These are phyloP conservation scores for Pristionchus entomophagus DNA, from an alignment of 2,888 invertebrate species.

Conservation along the genomic window DNA sequence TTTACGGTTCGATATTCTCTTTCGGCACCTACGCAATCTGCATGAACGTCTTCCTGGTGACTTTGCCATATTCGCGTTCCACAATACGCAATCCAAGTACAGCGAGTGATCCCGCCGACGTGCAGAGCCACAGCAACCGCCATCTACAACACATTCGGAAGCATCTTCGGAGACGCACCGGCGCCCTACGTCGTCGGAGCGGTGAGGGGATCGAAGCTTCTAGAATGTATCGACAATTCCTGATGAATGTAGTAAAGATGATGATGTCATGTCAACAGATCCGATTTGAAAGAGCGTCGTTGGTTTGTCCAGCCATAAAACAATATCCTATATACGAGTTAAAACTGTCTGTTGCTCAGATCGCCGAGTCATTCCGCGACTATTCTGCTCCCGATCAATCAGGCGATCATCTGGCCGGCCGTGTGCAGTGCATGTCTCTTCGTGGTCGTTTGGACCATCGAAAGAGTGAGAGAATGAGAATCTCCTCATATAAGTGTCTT, in stretches of 20 bases:
- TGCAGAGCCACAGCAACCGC: constrained; percentile 29
- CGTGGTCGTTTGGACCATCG: background rate
- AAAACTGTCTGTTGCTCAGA: too few relatives aligned
- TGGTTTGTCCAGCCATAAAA: too few relatives aligned
- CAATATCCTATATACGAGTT: too few relatives aligned
- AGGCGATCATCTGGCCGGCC: background rate
- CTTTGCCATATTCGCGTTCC: too few relatives aligned
- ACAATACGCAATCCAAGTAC: too few relatives aligned
- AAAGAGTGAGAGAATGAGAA: background rate
- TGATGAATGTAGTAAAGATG: too few relatives aligned
- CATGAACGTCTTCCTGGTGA: constrained; percentile 29
- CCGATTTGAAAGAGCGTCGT: too few relatives aligned
- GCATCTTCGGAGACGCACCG: constrained; percentile 41
- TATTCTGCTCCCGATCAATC: background rate
- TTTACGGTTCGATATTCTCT: constrained; percentile 41
- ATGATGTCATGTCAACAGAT: too few relatives aligned
- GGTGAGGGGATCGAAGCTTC: too few relatives aligned
- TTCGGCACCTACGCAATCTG: constrained; percentile 44
- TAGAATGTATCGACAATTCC: too few relatives aligned
- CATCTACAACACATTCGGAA: constrained; percentile 33
- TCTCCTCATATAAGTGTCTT: too few relatives aligned
- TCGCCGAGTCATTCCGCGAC: constrained; percentile 36
- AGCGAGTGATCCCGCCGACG: constrained; percentile 37
- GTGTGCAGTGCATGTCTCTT: constrained; percentile 33
- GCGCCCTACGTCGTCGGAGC: constrained; percentile 45